Conservation (phyloP, 2,797 vertebrate species). For the Amazona ochrocephala region DNA sequence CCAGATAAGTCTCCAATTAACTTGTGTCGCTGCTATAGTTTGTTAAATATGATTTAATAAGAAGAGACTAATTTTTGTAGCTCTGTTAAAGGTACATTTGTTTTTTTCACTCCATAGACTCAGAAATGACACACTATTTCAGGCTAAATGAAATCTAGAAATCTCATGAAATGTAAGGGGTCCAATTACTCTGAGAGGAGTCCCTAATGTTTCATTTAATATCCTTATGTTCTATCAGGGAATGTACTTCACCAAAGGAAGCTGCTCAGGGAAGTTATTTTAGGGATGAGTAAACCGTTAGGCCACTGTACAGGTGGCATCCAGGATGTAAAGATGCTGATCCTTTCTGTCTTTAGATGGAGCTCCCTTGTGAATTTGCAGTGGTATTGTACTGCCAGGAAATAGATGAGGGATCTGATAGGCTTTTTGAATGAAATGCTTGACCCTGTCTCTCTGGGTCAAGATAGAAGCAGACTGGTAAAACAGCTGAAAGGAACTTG, state of each 20-base stretch:
- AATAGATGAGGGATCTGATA: background rate
- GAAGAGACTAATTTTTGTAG: constrained; percentile 32
- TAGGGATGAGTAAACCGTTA: background rate
- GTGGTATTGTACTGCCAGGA: background rate
- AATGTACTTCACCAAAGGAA: background rate
- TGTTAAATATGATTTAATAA: constrained; percentile 52
- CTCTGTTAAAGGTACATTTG: constrained; percentile 17
- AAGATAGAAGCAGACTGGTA: background rate
- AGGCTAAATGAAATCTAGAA: background rate
- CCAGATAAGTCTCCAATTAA: constrained; percentile 49
- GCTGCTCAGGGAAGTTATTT: background rate
- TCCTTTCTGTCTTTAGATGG: background rate
- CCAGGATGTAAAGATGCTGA: background rate
- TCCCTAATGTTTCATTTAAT: background rate
- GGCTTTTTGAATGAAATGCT: background rate
- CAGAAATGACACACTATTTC: background rate
- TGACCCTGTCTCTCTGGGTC: background rate
- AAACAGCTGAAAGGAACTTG: background rate
- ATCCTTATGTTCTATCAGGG: background rate
- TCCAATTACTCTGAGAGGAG: background rate
- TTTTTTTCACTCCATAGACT: background rate
- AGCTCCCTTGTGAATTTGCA: background rate
- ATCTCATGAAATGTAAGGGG: background rate
- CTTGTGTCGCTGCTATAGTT: constrained; percentile 36
- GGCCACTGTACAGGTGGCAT: background rate